These are phyloP conservation scores for Coccyzus lansbergi DNA, from an alignment of 2,797 vertebrate species.

Conservation along the genomic window DNA sequence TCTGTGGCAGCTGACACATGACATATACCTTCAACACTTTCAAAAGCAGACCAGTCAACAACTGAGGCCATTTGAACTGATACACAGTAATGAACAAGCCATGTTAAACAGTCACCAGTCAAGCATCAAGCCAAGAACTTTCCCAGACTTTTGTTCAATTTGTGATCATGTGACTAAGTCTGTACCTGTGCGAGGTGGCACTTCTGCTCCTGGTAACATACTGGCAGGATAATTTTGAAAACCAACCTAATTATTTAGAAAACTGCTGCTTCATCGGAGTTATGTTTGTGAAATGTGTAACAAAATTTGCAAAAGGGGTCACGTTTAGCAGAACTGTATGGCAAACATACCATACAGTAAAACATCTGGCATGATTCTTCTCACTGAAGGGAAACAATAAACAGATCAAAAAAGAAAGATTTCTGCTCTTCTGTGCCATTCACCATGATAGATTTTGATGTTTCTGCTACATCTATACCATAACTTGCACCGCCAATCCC, in stretches of 20 bases:
- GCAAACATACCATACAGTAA: not conserved
- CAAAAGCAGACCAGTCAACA: not conserved
- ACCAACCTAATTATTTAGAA: fast-evolving
- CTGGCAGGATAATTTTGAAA: not conserved
- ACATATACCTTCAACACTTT: not conserved
- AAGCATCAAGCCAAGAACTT: not conserved
- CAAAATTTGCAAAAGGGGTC: not conserved
- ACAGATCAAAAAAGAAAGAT: not conserved
- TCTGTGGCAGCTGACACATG: not conserved
- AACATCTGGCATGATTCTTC: not conserved
- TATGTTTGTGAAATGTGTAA: not conserved
- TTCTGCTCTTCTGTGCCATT: not conserved
- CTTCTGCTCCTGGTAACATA: not conserved
- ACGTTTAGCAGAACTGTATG: not conserved
- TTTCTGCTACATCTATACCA: not conserved
- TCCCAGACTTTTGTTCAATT: not conserved
- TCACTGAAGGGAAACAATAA: not conserved
- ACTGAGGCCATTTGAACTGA: not conserved
- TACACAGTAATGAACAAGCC: not conserved
- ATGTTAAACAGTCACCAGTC: not conserved
- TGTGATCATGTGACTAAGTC: not conserved
- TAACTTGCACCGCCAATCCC: not conserved
- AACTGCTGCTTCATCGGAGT: not conserved
- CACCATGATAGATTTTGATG: not conserved
- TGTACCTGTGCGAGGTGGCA: not conserved